These are phyloP conservation scores for Sinella curviseta DNA, from an alignment of 1,140 invertebrate genomes.

Conservation along the genomic window DNA sequence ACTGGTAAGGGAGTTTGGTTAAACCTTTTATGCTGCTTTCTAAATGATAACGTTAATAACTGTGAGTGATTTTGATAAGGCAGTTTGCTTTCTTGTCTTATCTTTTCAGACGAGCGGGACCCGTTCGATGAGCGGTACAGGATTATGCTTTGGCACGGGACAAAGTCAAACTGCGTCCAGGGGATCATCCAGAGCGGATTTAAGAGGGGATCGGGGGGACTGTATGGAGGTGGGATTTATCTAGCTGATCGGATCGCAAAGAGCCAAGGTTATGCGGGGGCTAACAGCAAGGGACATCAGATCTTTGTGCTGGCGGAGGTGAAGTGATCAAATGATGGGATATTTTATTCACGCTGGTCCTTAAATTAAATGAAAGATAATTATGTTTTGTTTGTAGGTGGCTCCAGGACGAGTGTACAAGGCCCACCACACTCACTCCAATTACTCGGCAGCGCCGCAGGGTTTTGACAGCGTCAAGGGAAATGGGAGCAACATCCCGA, in stretches of 20 bases:
- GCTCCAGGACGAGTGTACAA: background rate
- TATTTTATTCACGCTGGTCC: background rate
- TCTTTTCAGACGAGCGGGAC: background rate
- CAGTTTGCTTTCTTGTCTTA: background rate
- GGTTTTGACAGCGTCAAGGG: constrained; percentile 5
- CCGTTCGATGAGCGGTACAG: background rate
- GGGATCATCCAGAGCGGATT: constrained; percentile 15
- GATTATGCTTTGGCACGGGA: constrained; percentile 22
- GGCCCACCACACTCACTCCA: constrained; percentile 3
- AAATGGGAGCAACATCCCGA: background rate
- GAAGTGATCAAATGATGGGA: background rate
- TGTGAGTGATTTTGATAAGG: background rate
- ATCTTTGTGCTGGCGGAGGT: constrained; percentile 1
- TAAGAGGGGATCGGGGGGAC: background rate
- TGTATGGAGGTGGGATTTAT: constrained; percentile 20
- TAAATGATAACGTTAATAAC: background rate
- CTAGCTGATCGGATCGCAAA: constrained; percentile 24
- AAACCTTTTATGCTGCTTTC: background rate
- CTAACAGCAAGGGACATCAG: background rate
- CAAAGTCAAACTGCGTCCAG: background rate
- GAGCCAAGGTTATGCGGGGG: background rate
- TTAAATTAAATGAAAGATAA: background rate
- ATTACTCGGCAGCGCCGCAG: background rate
- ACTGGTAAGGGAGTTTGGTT: background rate
- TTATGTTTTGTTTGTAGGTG: background rate